Base-by-base conservation (phyloP, 92 coral and sea anemone genomes). In the Zoanthus gigantus region DNA sequence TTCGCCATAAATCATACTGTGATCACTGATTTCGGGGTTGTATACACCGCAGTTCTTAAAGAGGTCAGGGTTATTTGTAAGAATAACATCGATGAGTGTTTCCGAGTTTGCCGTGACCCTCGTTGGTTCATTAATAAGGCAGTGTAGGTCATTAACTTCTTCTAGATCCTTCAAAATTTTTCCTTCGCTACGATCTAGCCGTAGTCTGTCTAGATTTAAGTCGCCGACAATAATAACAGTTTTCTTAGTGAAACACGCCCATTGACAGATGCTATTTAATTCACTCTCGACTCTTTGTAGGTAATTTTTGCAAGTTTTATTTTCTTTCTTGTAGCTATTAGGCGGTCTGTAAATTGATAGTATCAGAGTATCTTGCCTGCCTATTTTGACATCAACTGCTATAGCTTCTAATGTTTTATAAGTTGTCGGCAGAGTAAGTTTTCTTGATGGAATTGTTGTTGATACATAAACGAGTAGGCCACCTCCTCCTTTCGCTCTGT, bases 131-230 rank as follows among this genome's bases (percentile, higher is more conserved):
- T 50, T 50, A 5, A 50, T 50, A 50, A 74, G 50, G 47, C 18
- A 52, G 6, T 74, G 47, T 74, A 74, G 28, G 47, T 28, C 74
- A 18, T 52, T 32, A 37, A 90, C 63, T 50, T 90, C 82, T 45
- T 83, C 92, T 30, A 83, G 76, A 48, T 83, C 89, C 30, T 44
- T 60, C 56, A 84, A 57, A 9, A 89, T 84, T 76, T 89, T 89
- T 66, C 92, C 89, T 44, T 89, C 89, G 8, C 77, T 58, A 66
- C 74, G 82, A 53, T 88, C 82, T 4, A 17, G 48, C 30, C 76
- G 57, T 46, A 89, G 71, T 30, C 89, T 74, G 23, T 23, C 23
- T 23, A 23, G 23, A 23, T 23, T 23, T 23, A 23, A 23, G 23
- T 23, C 23, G 23, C 23, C 23, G 23, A 23, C 23, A 23, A 23